These are phyloP conservation scores for Scaptomyza graminum DNA, from an alignment of 1,140 invertebrate genomes.

Conservation along the genomic window DNA sequence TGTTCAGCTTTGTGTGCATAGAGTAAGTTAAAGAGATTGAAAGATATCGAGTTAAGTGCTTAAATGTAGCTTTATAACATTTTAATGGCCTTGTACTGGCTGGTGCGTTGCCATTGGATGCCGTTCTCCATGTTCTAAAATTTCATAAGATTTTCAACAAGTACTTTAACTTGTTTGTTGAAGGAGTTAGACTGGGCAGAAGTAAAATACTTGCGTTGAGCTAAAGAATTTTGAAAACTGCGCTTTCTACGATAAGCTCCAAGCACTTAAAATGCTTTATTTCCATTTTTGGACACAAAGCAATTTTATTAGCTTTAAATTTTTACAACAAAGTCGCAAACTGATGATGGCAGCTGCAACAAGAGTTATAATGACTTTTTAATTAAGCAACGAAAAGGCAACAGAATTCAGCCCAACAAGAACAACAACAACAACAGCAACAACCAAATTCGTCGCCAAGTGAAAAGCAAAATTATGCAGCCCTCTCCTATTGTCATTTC, in stretches of 20 bases:
- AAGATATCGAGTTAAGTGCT: constrained; percentile 77
- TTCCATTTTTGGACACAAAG: constrained; percentile 77
- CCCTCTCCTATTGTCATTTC: constrained; percentile 4
- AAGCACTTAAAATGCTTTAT: constrained; percentile 81
- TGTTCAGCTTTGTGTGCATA: constrained; percentile 46
- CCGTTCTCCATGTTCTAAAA: constrained; percentile 66
- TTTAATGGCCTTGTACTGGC: constrained; percentile 64
- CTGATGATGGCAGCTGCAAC: constrained; percentile 68
- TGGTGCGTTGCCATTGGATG: constrained; percentile 24
- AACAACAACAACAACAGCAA: constrained; percentile 23
- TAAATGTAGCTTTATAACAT: constrained; percentile 80
- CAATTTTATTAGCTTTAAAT: constrained; percentile 82
- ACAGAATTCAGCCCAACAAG: too few relatives aligned
- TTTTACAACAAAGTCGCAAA: constrained; percentile 76
- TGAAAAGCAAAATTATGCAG: constrained; percentile 66
- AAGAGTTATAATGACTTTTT: constrained; percentile 81
- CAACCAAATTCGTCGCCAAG: constrained; percentile 59
- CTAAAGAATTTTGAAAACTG: constrained; percentile 65
- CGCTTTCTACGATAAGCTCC: constrained; percentile 72
- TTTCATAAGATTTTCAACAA: constrained; percentile 82
- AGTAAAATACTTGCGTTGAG: constrained; percentile 57
- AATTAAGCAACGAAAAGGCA: constrained; percentile 61
- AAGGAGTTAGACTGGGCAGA: background rate
- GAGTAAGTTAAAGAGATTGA: constrained; percentile 66
- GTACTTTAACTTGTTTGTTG: constrained; percentile 73